Conservation (phyloP, 2,888 invertebrate genomes). For the Drosophila buzzatii region DNA sequence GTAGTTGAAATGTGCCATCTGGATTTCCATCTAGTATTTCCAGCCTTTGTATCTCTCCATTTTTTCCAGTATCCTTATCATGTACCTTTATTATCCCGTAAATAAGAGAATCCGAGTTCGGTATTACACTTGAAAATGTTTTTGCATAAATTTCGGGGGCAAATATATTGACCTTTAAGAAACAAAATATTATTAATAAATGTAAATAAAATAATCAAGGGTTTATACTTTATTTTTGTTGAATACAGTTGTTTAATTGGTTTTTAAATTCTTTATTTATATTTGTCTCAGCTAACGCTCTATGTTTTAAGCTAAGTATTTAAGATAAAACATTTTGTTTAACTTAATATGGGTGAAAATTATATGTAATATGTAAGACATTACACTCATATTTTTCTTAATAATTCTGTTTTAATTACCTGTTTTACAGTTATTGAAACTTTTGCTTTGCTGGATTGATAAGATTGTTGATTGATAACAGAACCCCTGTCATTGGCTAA, state of each 20-base stretch:
- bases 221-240: background rate
- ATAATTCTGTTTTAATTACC: conserved; percentile 60
- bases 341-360: too few relatives aligned
- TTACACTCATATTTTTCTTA: too few relatives aligned
- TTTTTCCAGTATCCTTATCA: conserved; percentile 93
- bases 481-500: conserved; percentile 94
- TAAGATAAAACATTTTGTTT: background rate
- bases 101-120: conserved; percentile 92
- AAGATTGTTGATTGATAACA: conserved; percentile 84
- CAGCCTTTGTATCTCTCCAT: conserved; percentile 92
- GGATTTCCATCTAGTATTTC: conserved; percentile 96
- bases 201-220: background rate
- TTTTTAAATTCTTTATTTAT: background rate
- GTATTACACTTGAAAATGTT: conserved; percentile 92
- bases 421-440: conserved; percentile 91
- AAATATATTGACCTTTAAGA: conserved; percentile 90
- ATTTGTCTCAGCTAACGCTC: background rate
- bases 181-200: background rate
- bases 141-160: conserved; percentile 93
- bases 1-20: conserved; percentile 94
- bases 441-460: conserved; percentile 90
- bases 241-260: background rate
- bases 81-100: conserved; percentile 95
- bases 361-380: too few relatives aligned
- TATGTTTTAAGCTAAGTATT: background rate